Percentiles rank a stretch among this genome's conserved stretches.
phyloP scores from a whole-genome alignment of 2,888 invertebrate species.

The Tipula helvola region DNA sequence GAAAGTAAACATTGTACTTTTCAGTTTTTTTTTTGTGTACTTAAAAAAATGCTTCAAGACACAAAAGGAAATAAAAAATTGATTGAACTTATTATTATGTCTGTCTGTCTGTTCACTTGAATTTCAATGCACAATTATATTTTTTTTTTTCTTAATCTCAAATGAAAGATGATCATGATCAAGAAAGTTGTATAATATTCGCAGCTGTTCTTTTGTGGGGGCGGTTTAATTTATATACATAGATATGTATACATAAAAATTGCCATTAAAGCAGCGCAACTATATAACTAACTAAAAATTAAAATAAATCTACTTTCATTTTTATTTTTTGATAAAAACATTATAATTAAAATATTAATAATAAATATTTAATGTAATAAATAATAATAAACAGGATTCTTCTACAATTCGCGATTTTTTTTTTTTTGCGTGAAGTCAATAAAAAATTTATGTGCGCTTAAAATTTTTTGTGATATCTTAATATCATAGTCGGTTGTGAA shows the following conservation, averaged over 20 bases:
- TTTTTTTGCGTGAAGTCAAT: neutral
- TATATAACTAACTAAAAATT: neutral
- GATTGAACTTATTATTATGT: neutral
- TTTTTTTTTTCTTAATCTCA: neutral
- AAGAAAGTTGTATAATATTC: neutral
- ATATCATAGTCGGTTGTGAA: neutral
- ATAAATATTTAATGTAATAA: neutral
- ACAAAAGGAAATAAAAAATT: neutral
- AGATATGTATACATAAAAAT: neutral
- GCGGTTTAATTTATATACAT: neutral
- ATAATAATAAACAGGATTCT: neutral
- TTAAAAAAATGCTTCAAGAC: neutral
- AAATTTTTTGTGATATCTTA: neutral
- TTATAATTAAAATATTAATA: neutral
- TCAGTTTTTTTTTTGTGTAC: neutral
- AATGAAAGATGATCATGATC: neutral
- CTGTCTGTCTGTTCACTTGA: neutral
- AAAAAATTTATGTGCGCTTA: neutral
- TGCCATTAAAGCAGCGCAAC: neutral
- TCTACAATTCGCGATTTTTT: neutral
- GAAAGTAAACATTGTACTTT: neutral
- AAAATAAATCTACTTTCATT: neutral
- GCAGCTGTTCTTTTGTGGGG: neutral
- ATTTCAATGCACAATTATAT: neutral
- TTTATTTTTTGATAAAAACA: neutral